Evolutionary conservation across 1,140 invertebrate genomes (phyloP).

Genomic region (Monochamus saltuarius): DNA sequence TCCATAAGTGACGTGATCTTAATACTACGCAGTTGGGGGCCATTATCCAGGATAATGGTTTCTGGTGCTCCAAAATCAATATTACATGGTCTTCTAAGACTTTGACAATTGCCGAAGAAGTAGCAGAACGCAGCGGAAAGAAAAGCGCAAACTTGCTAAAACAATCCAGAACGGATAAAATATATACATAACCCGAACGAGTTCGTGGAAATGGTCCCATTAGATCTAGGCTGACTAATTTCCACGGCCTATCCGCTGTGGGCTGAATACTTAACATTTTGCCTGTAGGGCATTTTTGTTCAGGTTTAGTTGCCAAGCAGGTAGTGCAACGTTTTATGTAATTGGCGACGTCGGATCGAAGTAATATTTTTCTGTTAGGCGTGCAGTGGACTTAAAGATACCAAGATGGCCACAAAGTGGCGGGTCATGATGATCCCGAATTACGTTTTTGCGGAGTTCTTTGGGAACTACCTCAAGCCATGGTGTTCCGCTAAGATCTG

Average conservation of each 20-base stretch:
- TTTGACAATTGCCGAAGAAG: neutral
- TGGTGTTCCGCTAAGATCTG: neutral
- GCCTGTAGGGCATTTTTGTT: constrained; percentile 18
- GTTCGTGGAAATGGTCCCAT: constrained; percentile 6
- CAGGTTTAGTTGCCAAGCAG: too few species aligned
- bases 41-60: constrained; percentile 1
- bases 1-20: too few species aligned
- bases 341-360: constrained; percentile 12
- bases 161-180: constrained; percentile 13
- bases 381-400: constrained; percentile 27
- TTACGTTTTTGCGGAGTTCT: neutral
- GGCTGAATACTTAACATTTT: constrained; percentile 9
- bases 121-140: constrained; percentile 17
- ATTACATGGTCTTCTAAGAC: constrained; percentile 21
- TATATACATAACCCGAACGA: constrained; percentile 10
- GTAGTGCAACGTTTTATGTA: constrained; percentile 11
- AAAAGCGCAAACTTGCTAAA: constrained; percentile 21
- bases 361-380: constrained; percentile 13
- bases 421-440: constrained; percentile 10
- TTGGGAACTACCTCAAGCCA: neutral
- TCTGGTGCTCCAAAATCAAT: constrained; percentile 32
- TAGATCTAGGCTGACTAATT: constrained; percentile 20
- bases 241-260: constrained; percentile 7
- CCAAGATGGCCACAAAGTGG: constrained; percentile 29
- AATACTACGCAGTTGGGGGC: too few species aligned